phyloP scores from a whole-genome alignment of 2,113 vertebrate species.

The Rhineura floridana region DNA sequence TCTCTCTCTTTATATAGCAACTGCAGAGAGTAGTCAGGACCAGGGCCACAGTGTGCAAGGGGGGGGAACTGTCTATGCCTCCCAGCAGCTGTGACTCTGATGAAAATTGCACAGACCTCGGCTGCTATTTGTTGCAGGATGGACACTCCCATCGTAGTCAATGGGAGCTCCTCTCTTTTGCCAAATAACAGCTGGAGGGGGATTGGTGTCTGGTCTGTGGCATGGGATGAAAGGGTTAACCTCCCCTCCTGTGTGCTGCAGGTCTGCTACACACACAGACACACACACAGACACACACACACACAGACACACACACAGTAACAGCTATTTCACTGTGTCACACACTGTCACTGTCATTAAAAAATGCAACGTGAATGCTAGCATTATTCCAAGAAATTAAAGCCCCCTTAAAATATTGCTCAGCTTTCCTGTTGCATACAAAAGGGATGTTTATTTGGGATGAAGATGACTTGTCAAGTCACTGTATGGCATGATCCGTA shows the following conservation, averaged over 20 bases:
- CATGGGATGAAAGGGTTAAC: not conserved
- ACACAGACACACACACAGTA: too few species aligned
- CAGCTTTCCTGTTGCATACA: conserved; percentile 51
- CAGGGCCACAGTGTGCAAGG: not conserved
- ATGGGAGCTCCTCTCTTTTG: not conserved
- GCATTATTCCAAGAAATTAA: conserved; percentile 46
- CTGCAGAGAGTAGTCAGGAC: not conserved
- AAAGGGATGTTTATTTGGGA: conserved; percentile 65
- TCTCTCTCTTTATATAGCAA: not conserved
- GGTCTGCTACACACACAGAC: too few species aligned
- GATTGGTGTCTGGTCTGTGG: not conserved
- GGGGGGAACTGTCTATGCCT: not conserved
- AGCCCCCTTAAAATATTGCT: conserved; percentile 52
- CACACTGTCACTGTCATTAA: not conserved
- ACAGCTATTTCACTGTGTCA: too few species aligned
- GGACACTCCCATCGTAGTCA: not conserved
- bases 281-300: too few species aligned
- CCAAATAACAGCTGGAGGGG: too few species aligned
- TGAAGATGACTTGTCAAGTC: conserved; percentile 55
- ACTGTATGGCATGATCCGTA: conserved; percentile 51
- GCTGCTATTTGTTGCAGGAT: not conserved
- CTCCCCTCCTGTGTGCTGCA: not conserved
- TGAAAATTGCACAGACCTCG: not conserved
- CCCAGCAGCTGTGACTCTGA: too few species aligned
- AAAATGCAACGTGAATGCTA: conserved; percentile 33